phyloP scores from a whole-genome alignment of 2,797 vertebrate species.

The Gobio occitaniae region DNA sequence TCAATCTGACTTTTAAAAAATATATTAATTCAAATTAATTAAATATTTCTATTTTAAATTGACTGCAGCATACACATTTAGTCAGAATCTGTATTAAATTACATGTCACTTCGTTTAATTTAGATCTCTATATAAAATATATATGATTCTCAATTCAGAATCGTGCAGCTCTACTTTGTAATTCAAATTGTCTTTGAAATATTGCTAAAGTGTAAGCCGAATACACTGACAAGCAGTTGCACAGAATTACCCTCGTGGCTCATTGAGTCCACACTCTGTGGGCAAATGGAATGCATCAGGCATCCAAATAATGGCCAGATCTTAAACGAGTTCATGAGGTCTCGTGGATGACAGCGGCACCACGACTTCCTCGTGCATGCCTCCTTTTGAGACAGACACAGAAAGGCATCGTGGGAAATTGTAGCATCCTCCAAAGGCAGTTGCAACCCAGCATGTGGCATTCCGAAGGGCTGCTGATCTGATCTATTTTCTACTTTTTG shows the following conservation, averaged over 20 bases:
- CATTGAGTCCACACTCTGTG: conserved; percentile 15
- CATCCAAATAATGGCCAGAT: conserved; percentile 29
- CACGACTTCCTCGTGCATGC: not conserved
- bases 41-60: too few relatives aligned
- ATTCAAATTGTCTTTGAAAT: too few relatives aligned
- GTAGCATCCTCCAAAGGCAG: conserved; percentile 22
- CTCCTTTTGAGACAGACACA: conserved; percentile 30
- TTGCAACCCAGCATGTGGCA: conserved; percentile 30
- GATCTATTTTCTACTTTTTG: conserved; percentile 53
- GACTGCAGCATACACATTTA: too few relatives aligned
- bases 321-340: conserved; percentile 3
- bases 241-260: conserved; percentile 13
- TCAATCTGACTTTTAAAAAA: not conserved
- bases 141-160: too few relatives aligned
- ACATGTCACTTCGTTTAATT: too few relatives aligned
- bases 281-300: not conserved
- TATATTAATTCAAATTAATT: too few relatives aligned
- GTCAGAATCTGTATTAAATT: too few relatives aligned
- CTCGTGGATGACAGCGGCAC: not conserved
- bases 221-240: not conserved
- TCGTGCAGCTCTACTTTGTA: too few relatives aligned
- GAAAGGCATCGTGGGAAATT: conserved; percentile 30
- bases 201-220: too few relatives aligned
- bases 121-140: too few relatives aligned
- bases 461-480: conserved; percentile 50